phyloP scores from a whole-genome alignment of 2,113 vertebrate species.

The Nannospalax galili region DNA sequence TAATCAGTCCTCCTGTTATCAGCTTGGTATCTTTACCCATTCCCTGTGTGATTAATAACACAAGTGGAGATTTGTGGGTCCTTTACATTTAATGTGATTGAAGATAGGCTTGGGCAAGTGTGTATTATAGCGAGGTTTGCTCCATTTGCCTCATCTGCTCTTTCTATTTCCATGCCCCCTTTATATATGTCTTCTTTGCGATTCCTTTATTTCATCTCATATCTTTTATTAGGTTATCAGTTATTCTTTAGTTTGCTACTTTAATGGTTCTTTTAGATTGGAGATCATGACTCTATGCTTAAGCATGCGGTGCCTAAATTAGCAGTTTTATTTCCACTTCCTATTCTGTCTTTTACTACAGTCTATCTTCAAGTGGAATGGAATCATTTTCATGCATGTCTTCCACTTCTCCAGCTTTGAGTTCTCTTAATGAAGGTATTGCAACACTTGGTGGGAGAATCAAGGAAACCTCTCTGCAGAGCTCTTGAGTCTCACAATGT shows the following conservation, averaged over 20 bases:
- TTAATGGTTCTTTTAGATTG: not conserved
- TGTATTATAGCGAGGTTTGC: not conserved
- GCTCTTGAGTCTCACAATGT: not conserved
- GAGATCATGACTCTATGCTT: not conserved
- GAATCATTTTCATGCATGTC: not conserved
- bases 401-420: not conserved
- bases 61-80: not conserved
- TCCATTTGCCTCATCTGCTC: not conserved
- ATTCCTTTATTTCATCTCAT: not conserved
- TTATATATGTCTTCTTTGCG: not conserved
- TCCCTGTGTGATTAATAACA: not conserved
- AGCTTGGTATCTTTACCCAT: not conserved
- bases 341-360: not conserved
- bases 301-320: not conserved
- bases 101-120: not conserved
- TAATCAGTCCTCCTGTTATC: not conserved
- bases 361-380: not conserved
- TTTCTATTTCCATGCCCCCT: not conserved
- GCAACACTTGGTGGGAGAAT: not conserved
- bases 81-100: constrained; percentile 24
- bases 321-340: not conserved
- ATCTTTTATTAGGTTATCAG: not conserved
- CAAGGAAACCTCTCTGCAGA: not conserved
- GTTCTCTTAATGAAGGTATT: not conserved
- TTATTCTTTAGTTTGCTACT: not conserved